Percentiles rank a stretch among this genome's conserved stretches.
Evolutionary conservation across 2,888 invertebrate species (phyloP).

Genomic region (Eutolmus rufibarbis): DNA sequence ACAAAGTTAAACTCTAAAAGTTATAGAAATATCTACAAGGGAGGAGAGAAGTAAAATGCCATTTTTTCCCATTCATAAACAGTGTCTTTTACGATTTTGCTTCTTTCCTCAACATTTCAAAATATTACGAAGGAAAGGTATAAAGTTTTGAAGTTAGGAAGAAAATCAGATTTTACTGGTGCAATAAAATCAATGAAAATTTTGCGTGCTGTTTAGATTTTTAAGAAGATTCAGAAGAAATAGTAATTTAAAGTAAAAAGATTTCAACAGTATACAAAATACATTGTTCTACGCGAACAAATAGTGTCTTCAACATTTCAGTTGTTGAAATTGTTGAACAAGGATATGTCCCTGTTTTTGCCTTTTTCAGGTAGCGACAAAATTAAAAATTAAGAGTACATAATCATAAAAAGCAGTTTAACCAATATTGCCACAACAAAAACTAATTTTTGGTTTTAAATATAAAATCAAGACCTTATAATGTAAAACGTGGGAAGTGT

Average conservation of each 20-base stretch:
- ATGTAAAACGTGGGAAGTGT: neutral
- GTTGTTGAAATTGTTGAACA: neutral
- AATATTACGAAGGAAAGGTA: neutral
- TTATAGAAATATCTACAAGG: conserved; percentile 25
- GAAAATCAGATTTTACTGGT: conserved; percentile 21
- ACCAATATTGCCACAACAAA: neutral
- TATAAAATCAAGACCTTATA: neutral
- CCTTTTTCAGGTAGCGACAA: neutral
- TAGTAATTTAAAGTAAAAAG: neutral
- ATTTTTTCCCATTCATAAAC: neutral
- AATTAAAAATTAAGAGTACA: neutral
- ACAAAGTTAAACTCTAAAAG: neutral
- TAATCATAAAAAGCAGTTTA: neutral
- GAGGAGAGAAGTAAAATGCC: conserved; percentile 3
- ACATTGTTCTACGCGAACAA: neutral
- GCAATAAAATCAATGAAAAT: neutral
- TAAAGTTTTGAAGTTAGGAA: neutral
- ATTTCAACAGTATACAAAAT: neutral
- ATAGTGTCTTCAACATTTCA: neutral
- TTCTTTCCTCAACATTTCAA: neutral
- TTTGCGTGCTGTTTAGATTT: conserved; percentile 12
- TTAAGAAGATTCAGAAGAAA: neutral
- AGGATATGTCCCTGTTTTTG: neutral
- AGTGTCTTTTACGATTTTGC: neutral
- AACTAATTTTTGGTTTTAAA: neutral